phyloP scores from a whole-genome alignment of 2,113 vertebrate species.

The Syrrhaptes paradoxus region DNA sequence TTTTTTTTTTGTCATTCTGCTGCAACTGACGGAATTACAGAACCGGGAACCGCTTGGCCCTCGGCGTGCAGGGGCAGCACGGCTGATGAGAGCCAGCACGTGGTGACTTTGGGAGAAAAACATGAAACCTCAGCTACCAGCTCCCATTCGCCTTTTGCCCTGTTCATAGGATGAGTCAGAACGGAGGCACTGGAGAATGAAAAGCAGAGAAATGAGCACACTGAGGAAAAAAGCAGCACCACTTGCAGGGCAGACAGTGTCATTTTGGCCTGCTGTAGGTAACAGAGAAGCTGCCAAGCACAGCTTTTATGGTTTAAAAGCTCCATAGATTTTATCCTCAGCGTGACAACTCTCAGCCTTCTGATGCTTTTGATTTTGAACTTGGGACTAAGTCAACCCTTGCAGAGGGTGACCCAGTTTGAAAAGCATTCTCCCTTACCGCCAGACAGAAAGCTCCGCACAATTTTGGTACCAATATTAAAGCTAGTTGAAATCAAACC shows the following conservation, averaged over 20 bases:
- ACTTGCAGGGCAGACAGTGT: not conserved
- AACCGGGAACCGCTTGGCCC: not conserved
- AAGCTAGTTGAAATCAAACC: not conserved
- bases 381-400: not conserved
- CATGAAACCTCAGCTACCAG: not conserved
- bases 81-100: fast-evolving
- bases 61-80: fast-evolving
- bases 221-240: not conserved
- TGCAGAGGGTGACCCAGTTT: not conserved
- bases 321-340: not conserved
- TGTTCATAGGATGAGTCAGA: not conserved
- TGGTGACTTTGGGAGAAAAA: not conserved
- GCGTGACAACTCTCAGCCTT: not conserved
- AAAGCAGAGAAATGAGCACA: not conserved
- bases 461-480: not conserved
- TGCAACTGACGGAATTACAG: fast-evolving
- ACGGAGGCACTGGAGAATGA: not conserved
- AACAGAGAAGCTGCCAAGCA: not conserved
- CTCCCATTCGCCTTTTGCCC: not conserved
- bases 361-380: slow-evolving; percentile 13
- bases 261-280: not conserved
- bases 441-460: not conserved
- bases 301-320: not conserved
- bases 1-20: not conserved
- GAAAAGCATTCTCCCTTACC: not conserved